A percentile compares a stretch with the other conserved stretches of the same genome.
Conservation (phyloP, 2,797 vertebrate genomes). For the Silurus lanzhouensis region DNA sequence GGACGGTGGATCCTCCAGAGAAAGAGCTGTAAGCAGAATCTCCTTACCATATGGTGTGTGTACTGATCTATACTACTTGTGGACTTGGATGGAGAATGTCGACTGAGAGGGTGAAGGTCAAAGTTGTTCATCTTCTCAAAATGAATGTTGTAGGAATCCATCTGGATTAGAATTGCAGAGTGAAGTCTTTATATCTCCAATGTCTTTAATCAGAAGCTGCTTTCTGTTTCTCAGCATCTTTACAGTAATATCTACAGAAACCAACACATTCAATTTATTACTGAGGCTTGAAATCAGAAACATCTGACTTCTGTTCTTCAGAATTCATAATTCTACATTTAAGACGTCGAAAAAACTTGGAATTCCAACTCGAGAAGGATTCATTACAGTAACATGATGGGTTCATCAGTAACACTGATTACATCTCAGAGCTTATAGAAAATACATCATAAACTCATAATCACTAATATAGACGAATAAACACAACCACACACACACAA, state of each 20-base stretch:
- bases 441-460: background rate
- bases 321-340: background rate
- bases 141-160: constrained; percentile 79
- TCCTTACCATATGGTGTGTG: constrained; percentile 74
- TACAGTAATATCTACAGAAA: constrained; percentile 23
- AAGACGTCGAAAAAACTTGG: background rate
- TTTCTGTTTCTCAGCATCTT: background rate
- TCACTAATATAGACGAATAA: background rate
- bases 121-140: constrained; percentile 81
- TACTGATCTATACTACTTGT: constrained; percentile 69
- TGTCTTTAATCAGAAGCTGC: background rate
- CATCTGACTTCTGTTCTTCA: background rate
- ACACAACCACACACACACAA: too few relatives aligned
- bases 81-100: constrained; percentile 74
- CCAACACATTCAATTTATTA: background rate
- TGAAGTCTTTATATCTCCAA: background rate
- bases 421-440: background rate
- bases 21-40: constrained; percentile 96
- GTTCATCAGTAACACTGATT: background rate
- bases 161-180: constrained; percentile 54
- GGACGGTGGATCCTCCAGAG: constrained; percentile 82
- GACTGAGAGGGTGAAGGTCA: constrained; percentile 74
- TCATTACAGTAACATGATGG: background rate
- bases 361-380: background rate
- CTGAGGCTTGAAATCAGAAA: background rate